Base-by-base conservation (phyloP, 2,888 invertebrate species). In the Agriopis marginaria region DNA sequence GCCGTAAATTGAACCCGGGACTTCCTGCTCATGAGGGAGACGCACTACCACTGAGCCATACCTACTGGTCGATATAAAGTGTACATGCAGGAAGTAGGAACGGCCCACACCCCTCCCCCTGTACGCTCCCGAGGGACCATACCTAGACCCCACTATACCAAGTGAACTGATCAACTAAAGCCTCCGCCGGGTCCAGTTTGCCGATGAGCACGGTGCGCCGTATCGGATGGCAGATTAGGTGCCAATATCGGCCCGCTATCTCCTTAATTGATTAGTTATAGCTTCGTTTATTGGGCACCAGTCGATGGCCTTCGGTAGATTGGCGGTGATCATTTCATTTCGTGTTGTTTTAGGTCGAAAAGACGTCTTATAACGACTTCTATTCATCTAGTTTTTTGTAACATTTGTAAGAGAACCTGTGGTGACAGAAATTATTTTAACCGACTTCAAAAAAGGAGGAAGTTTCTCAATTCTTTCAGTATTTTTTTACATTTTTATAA, bases 181-280 rank as follows among this genome's bases (percentile, higher is more conserved):
- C 51, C 32, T 14, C 51, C 11, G 7, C 3, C 4, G 7, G 11
- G 9, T 17, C 11, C 3, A 39, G 51, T 23, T 23, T 3, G 53
- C 23, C 23, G 53, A 62, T 62, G 62, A 44, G 17, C 23, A 39
- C 17, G 12, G 23, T 12, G 45, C 17, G 23, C 40, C 63, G 40
- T 39, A 54, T 45, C 63, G 14, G 63, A 55, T 55, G 54, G 44
- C 17, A 58, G 64, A 58, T 58, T 58, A 58, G 56, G 56, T 44
- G 58, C 44, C 44, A 55, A 64, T 50, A 42, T 44, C 50, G 17
- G n/a, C 0, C 39, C 50, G 64, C 14, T 58, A 50, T 64, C 56
- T 17, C 49, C 17, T 55, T 58, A 50, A 64, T 64, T 64, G 58
- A 64, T 64, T 64, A 58, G 50, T 42, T 44, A 44, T 50, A 58